These are phyloP conservation scores for Planococcus citri DNA, from an alignment of 1,140 invertebrate species.

Conservation along the genomic window DNA sequence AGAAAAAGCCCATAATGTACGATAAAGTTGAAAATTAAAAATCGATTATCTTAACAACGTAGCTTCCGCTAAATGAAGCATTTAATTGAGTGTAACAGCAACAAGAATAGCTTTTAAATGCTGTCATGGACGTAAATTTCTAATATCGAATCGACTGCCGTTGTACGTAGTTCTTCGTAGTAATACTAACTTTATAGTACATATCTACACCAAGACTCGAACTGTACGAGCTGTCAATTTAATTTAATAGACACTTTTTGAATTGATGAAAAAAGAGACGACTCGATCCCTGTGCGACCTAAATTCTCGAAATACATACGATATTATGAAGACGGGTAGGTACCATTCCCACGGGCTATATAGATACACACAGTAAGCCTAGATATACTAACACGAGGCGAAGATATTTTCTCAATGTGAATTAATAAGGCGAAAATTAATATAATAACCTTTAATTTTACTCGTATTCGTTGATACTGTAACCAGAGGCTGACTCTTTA, in stretches of 20 bases:
- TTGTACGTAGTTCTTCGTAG: too few species aligned
- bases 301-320: not conserved
- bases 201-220: not conserved
- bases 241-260: not conserved
- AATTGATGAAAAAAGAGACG: not conserved
- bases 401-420: too few species aligned
- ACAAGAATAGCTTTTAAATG: slow-evolving; percentile 7
- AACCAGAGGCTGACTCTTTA: too few species aligned
- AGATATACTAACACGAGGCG: too few species aligned
- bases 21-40: not conserved
- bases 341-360: too few species aligned
- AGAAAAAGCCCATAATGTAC: not conserved
- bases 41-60: not conserved
- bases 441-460: too few species aligned
- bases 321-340: too few species aligned
- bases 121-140: not conserved
- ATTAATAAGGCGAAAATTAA: too few species aligned
- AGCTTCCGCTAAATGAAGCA: not conserved
- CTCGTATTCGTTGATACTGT: too few species aligned
- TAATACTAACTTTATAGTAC: too few species aligned
- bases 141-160: not conserved
- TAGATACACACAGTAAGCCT: too few species aligned
- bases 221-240: not conserved
- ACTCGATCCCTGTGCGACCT: not conserved
- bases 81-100: slow-evolving; percentile 3